Conservation (phyloP, 1,140 invertebrate genomes). For the Drosophila saltans region DNA sequence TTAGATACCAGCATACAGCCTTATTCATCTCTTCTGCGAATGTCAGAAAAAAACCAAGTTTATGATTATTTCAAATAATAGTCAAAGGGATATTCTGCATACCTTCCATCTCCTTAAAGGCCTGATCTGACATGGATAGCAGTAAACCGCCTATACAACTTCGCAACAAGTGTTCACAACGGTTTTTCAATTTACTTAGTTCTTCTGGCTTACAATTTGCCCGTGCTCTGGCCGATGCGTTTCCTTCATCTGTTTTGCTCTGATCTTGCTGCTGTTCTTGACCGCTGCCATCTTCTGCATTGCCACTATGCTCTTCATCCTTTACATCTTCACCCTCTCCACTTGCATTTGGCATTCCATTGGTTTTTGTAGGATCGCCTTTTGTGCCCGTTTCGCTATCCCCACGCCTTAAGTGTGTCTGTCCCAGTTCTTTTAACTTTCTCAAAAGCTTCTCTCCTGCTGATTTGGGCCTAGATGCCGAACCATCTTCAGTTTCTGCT, state of each 20-base stretch:
- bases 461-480: constrained; percentile 54
- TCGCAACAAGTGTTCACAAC: constrained; percentile 87
- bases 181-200: constrained; percentile 88
- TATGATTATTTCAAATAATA: too few species aligned
- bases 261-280: constrained; percentile 34
- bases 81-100: constrained; percentile 30
- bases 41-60: background rate
- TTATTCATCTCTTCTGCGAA: constrained; percentile 91
- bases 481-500: constrained; percentile 49
- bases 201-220: constrained; percentile 92
- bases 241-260: constrained; percentile 40
- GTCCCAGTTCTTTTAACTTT: constrained; percentile 67
- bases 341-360: constrained; percentile 55
- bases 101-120: constrained; percentile 94
- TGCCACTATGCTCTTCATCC: constrained; percentile 33
- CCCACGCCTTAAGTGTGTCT: constrained; percentile 66
- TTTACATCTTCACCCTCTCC: constrained; percentile 46
- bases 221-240: constrained; percentile 88
- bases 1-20: constrained; percentile 95
- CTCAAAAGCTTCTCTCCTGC: constrained; percentile 66
- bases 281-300: constrained; percentile 49
- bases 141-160: constrained; percentile 91
- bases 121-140: constrained; percentile 90
- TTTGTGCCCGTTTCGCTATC: constrained; percentile 69
- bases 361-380: background rate